These are phyloP conservation scores for Caenorhabditis inopinata DNA, from an alignment of 1,140 invertebrate genomes.

Conservation along the genomic window DNA sequence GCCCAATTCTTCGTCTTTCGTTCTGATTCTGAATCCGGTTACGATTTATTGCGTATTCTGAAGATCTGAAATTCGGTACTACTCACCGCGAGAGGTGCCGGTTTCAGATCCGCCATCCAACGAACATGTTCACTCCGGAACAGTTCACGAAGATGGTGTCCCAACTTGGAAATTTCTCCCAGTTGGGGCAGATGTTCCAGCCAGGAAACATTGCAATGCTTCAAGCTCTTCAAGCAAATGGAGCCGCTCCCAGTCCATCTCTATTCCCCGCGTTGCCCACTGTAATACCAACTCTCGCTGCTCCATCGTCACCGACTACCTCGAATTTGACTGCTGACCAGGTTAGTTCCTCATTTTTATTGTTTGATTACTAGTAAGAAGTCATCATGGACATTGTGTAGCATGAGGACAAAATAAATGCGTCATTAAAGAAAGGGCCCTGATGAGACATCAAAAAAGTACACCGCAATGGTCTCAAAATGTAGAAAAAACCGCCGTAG, in stretches of 20 bases:
- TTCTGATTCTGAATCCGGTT: background rate
- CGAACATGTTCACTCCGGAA: slow-evolving; percentile 41
- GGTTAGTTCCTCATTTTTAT: slow-evolving; percentile 10
- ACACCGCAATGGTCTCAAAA: background rate
- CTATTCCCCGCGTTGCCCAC: slow-evolving; percentile 27
- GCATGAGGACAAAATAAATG: background rate
- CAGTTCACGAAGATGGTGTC: slow-evolving; percentile 27
- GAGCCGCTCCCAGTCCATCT: background rate
- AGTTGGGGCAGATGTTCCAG: slow-evolving; percentile 18
- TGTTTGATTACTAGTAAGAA: slow-evolving; percentile 10
- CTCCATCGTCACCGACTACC: slow-evolving; percentile 35
- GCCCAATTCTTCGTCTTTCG: background rate
- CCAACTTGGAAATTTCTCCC: slow-evolving; percentile 15
- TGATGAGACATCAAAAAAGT: slow-evolving; percentile 14
- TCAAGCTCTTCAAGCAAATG: slow-evolving; percentile 14
- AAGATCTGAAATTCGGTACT: background rate
- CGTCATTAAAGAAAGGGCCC: background rate
- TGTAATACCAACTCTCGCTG: background rate
- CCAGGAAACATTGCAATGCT: slow-evolving; percentile 10
- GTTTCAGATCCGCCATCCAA: background rate
- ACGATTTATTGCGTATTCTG: background rate
- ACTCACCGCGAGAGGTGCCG: too few species aligned
- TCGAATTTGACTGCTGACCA: slow-evolving; percentile 39
- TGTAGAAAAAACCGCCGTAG: background rate
- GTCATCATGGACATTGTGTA: background rate